Evolutionary conservation across 2,888 invertebrate species (phyloP).

Genomic region (Acleris emargana): DNA sequence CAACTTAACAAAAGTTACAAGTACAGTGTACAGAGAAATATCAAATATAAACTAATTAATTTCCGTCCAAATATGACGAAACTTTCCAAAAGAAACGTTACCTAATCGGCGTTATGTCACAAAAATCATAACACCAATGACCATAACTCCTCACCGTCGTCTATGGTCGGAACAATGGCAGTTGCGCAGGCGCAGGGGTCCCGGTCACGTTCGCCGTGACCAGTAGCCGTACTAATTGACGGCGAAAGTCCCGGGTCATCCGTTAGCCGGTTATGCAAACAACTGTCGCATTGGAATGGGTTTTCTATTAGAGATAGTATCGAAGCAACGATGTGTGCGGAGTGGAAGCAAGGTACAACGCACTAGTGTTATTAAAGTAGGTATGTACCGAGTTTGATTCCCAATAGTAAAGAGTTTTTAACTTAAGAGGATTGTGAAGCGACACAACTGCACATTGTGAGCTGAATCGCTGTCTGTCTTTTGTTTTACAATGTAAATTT

Average conservation of each 20-base stretch:
- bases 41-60: no score
- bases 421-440: no score
- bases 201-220: slow-evolving; percentile 50
- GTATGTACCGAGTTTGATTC: no score
- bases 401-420: no score
- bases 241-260: slow-evolving; percentile 65
- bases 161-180: slow-evolving; percentile 45
- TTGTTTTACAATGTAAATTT: no score
- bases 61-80: no score
- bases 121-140: not conserved
- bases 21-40: no score
- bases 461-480: no score
- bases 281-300: slow-evolving; percentile 31
- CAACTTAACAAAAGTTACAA: no score
- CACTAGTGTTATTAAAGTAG: no score
- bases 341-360: not conserved
- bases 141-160: not conserved
- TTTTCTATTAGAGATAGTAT: slow-evolving; percentile 13
- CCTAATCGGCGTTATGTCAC: not conserved
- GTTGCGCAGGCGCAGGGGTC: slow-evolving; percentile 47
- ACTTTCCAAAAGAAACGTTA: no score
- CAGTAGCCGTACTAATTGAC: slow-evolving; percentile 61
- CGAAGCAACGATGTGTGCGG: not conserved
- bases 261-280: slow-evolving; percentile 51
- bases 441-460: no score